Evolutionary conservation across 2,797 vertebrate genomes (phyloP).

Genomic region (Apodemus agrarius): DNA sequence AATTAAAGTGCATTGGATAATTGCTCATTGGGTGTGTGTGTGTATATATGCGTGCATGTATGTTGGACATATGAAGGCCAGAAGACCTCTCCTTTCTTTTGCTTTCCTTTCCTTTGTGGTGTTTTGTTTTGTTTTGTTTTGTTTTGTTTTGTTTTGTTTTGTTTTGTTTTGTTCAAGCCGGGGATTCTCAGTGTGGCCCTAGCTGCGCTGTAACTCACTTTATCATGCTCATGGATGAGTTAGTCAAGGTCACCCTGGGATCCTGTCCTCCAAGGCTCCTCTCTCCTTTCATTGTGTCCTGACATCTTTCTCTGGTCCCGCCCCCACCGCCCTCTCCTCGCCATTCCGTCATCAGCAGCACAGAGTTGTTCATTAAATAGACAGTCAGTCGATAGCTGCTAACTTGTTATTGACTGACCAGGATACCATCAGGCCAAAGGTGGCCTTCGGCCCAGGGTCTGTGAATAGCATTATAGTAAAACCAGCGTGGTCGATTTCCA

Average conservation of each 20-base stretch:
- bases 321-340: neutral
- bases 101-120: neutral
- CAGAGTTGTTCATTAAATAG: constrained; percentile 59
- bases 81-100: neutral
- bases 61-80: neutral
- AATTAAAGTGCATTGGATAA: neutral
- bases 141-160: neutral
- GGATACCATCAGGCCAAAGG: constrained; percentile 45
- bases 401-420: constrained; percentile 61
- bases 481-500: neutral
- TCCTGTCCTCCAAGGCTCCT: neutral
- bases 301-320: neutral
- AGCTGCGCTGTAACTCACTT: neutral
- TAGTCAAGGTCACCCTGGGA: neutral
- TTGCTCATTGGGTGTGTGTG: neutral
- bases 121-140: no score
- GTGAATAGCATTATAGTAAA: constrained; percentile 64
- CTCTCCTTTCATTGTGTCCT: neutral
- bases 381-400: constrained; percentile 58
- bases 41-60: neutral
- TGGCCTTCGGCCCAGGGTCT: constrained; percentile 6
- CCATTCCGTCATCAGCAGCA: neutral
- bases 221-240: neutral
- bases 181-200: neutral
- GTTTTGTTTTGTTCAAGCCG: neutral